These are phyloP conservation scores for Myiozetetes cayanensis DNA, from an alignment of 2,113 vertebrate genomes.

Conservation along the genomic window DNA sequence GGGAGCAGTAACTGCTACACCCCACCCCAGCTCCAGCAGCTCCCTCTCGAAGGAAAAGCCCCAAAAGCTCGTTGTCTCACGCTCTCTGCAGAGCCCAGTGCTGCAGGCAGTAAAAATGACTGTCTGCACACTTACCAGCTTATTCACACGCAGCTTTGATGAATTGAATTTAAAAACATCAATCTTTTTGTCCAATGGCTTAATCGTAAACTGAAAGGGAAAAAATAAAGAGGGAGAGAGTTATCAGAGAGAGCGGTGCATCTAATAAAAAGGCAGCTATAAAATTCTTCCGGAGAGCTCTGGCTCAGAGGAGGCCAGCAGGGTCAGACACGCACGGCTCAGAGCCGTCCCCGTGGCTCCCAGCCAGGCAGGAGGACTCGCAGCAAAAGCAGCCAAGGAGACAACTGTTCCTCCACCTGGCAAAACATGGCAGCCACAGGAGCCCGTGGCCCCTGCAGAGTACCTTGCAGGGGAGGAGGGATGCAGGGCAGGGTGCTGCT, in stretches of 20 bases:
- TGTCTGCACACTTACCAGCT: constrained; percentile 78
- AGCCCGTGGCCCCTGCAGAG: neutral
- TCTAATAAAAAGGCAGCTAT: neutral
- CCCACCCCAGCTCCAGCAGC: neutral
- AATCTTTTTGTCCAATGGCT: constrained; percentile 95
- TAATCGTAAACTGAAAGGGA: constrained; percentile 90
- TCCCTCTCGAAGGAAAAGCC: neutral
- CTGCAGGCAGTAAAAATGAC: neutral
- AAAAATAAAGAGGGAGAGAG: constrained; percentile 28
- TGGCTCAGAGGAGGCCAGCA: neutral
- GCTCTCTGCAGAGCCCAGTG: neutral
- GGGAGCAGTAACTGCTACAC: neutral
- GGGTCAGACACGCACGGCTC: neutral
- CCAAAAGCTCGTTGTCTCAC: neutral
- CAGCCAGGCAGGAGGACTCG: neutral
- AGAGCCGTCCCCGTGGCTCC: neutral
- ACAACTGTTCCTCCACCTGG: neutral
- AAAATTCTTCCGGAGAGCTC: constrained; percentile 1
- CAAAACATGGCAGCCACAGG: neutral
- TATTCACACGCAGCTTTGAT: constrained; percentile 91
- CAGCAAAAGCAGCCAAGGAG: constrained; percentile 28
- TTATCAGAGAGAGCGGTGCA: neutral
- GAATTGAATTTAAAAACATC: constrained; percentile 98
- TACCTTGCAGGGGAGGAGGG: neutral
- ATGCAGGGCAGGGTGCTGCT: neutral